Evolutionary conservation across 2,113 vertebrate species (phyloP), one percentile per base, ranked within the genome.

Genomic region (Bothrops jararaca): DNA sequence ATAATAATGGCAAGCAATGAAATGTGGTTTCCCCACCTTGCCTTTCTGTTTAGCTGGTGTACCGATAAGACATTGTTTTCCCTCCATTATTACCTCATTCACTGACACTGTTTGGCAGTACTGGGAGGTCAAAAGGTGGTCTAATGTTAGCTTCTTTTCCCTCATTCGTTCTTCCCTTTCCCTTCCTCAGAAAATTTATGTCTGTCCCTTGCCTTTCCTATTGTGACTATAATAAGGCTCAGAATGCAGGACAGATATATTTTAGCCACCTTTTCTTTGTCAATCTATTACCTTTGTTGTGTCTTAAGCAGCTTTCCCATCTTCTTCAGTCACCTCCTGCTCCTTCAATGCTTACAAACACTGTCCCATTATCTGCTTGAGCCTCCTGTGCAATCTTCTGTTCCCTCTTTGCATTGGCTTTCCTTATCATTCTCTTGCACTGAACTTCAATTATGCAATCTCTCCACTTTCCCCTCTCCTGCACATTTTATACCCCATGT

Each of bases 31-130:
- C 89, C 26, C 86, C 93, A 94, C 94, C 92, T 93, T 86, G 92
- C 91, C 93, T 92, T 94, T 94, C 96, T 96, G 96, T 96, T 97
- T 96, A 95, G 95, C 94, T 95, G 96, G 96, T 93, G 96, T 96
- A 95, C 94, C 15, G 85, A 95, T 96, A 96, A 96, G 96, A 97
- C 93, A 97, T 95, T 97, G 96, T 97, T 97, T 97, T 97, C 97
- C 57, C 96, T 96, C 96, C 94, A 95, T 95, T 96, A 97, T 97
- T 97, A 96, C 95, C 97, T 96, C 96, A 95, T 97, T 94, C 94
- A 95, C 94, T 96, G 95, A 95, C 95, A 94, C 95, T 96, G 92
- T 96, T 96, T 97, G 96, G 96, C 95, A 96, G 97, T 93, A 97
- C 95, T 94, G 0, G 0, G 94, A 97, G 97, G 97, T 97, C 96